A percentile compares a stretch with the other conserved stretches of the same genome.
These are phyloP conservation scores for Arremon aurantiirostris DNA, from an alignment of 2,797 vertebrate genomes.

Conservation along the genomic window DNA sequence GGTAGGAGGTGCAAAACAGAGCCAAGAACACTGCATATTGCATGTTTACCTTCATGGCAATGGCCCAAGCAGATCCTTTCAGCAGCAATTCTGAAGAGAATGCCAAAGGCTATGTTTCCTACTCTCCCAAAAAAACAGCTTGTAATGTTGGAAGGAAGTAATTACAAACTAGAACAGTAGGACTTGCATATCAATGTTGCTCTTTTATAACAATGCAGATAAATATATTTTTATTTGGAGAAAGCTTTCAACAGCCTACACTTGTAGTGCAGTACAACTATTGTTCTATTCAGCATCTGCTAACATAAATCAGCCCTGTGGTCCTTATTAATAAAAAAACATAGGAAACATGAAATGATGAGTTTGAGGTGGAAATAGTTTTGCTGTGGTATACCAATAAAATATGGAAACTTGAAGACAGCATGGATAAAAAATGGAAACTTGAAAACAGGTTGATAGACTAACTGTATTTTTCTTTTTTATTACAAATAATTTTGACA, in stretches of 20 bases:
- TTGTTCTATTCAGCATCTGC: neutral
- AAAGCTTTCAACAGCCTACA: neutral
- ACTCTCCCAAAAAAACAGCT: neutral
- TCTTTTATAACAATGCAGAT: neutral
- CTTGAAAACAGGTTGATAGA: neutral
- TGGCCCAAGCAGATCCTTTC: neutral
- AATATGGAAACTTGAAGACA: neutral
- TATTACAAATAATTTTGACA: neutral
- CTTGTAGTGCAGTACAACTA: neutral
- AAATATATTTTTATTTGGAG: neutral
- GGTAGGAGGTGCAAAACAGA: neutral
- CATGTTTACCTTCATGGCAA: neutral
- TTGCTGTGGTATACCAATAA: neutral
- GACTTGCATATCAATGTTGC: neutral
- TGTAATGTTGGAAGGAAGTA: neutral
- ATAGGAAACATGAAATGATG: neutral
- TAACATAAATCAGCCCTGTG: accelerated
- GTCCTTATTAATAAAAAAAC: neutral
- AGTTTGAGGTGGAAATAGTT: neutral
- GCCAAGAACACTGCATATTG: neutral
- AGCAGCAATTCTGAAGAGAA: neutral
- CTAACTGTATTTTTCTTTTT: neutral
- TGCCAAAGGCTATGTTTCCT: neutral
- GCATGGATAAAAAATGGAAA: neutral
- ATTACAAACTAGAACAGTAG: neutral